A percentile compares a stretch with the other conserved stretches of the same genome.
These are phyloP conservation scores for Cerastis leucographa DNA, from an alignment of 2,888 invertebrate species.

Conservation along the genomic window DNA sequence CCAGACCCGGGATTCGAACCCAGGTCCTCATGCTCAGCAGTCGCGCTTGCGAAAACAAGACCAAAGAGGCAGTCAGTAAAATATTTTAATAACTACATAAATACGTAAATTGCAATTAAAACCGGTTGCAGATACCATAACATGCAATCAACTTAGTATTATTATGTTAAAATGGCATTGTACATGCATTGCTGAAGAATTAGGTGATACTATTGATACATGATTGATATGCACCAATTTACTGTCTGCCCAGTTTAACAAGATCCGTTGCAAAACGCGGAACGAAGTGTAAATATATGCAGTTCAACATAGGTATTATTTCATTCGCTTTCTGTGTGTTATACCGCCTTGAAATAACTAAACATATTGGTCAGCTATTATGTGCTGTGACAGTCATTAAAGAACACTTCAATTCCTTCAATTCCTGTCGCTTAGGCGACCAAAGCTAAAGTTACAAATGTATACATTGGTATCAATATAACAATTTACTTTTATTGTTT, in stretches of 20 bases:
- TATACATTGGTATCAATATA: slow-evolving; percentile 11
- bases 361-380: background rate
- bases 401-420: slow-evolving; percentile 32
- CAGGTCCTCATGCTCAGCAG: no score
- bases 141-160: background rate
- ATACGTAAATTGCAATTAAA: slow-evolving; percentile 2
- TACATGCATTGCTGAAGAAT: slow-evolving; percentile 11
- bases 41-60: no score
- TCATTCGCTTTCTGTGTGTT: background rate
- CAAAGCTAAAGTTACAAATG: slow-evolving; percentile 18
- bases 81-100: background rate
- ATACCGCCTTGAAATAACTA: background rate
- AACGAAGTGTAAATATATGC: background rate
- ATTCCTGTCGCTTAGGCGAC: slow-evolving; percentile 20
- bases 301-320: background rate
- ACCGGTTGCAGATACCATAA: background rate
- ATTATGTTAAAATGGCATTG: slow-evolving; percentile 13
- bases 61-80: no score
- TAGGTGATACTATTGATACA: slow-evolving; percentile 14
- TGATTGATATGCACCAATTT: slow-evolving; percentile 5
- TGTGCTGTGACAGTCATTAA: slow-evolving; percentile 10
- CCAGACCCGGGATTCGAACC: no score
- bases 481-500: background rate
- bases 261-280: background rate
- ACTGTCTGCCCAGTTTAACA: background rate